Evolutionary conservation across 2,797 vertebrate genomes (phyloP), one percentile per base, ranked within the genome.

Genomic region (Mormyrus hasselquistii): DNA sequence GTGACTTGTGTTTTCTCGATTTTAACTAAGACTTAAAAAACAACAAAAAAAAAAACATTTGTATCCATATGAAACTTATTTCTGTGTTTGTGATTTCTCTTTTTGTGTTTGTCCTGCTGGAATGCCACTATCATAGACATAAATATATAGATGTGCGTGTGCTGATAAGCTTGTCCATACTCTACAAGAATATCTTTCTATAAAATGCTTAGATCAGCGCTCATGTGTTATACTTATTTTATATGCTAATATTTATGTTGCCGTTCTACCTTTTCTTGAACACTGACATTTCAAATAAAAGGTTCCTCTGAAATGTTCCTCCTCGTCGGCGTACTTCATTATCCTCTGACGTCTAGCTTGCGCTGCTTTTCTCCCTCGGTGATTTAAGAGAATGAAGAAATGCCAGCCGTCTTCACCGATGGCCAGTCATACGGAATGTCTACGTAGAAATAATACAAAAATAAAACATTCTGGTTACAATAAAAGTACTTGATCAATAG

Each of bases 241-340:
- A 98, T 98, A 98, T 98, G 98, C 98, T 98, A 98, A 99, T 99
- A 99, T 99, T 99, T 99, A 99, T 99, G 99, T 99, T 97, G 97
- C 97, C 97, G 97, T 97, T 97, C 97, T 97, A 95, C 96, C 97
- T 94, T 96, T 97, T 96, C 95, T 96, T 96, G 94, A 95, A 96
- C 95, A 96, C 97, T 97, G 97, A 97, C 95, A 98, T 96, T 97
- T 96, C 95, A 97, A 97, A 98, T 98, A 98, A 99, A 99, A 97
- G 65, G 97, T 97, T 96, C 96, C 96, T 97, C 95, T 97, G 95
- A 98, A 96, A 91, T 91, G 89, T 19, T 82, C 88, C 59, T 49
- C 8, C 25, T 34, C 83, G 2, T 19, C 88, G 62, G 87, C 65
- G 49, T 55, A 0, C 92, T 91, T 93, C 34, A 91, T 89, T 90